Evolutionary conservation across 2,888 invertebrate species (phyloP).

Genomic region (Drepanosiphum platanoidis): DNA sequence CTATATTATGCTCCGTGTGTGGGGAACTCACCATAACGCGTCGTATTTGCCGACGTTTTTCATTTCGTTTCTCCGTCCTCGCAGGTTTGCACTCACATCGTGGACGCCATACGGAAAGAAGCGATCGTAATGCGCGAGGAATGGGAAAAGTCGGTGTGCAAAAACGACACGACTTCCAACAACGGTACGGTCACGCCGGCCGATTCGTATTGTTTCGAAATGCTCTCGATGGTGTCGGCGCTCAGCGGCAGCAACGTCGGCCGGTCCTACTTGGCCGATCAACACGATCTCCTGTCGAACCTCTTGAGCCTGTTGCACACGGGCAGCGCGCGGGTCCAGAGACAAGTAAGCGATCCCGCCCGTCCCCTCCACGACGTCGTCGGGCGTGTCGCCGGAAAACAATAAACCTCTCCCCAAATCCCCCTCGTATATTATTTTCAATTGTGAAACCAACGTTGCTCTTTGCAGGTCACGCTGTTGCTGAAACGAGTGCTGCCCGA

Average conservation of each 20-base stretch:
- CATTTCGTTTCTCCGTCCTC: not conserved
- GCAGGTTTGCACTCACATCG: conserved; percentile 87
- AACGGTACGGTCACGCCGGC: conserved; percentile 66
- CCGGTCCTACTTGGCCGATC: conserved; percentile 88
- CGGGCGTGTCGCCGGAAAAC: no score
- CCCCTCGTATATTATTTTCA: not conserved
- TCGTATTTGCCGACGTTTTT: not conserved
- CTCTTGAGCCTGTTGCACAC: conserved; percentile 88
- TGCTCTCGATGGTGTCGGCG: conserved; percentile 94
- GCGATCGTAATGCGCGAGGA: conserved; percentile 87
- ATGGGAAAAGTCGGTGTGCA: conserved; percentile 76
- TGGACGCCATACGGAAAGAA: conserved; percentile 90
- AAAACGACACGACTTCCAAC: conserved; percentile 42
- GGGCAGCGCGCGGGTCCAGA: conserved; percentile 92
- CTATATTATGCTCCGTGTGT: no score
- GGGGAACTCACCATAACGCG: no score
- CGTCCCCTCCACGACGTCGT: no score
- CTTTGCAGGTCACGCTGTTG: conserved; percentile 80
- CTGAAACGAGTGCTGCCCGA: conserved; percentile 88
- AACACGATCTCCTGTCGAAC: conserved; percentile 84
- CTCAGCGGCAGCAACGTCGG: conserved; percentile 93
- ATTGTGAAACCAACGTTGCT: not conserved
- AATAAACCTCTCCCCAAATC: no score
- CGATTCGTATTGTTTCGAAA: conserved; percentile 98
- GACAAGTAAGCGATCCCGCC: conserved; percentile 81